Percentiles rank a stretch among this genome's conserved stretches.
Evolutionary conservation across 2,888 invertebrate genomes (phyloP).

Genomic region (Sclerodermus sp.): DNA sequence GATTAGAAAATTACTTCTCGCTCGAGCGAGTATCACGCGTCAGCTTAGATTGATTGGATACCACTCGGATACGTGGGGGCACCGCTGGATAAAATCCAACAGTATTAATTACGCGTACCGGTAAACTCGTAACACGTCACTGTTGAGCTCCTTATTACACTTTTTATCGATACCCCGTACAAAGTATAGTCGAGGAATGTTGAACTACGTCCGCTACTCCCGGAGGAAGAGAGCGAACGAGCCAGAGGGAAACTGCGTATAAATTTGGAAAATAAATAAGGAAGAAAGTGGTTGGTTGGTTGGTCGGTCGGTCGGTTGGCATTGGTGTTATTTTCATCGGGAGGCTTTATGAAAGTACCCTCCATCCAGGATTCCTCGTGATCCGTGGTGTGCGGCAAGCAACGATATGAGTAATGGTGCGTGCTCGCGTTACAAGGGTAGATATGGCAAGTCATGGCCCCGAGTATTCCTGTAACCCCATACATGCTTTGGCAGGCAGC

Average conservation of each 20-base stretch:
- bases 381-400: slow-evolving; percentile 51
- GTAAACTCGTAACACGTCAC: too few relatives aligned
- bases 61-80: too few relatives aligned
- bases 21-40: slow-evolving; percentile 8
- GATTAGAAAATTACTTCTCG: neutral
- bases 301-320: slow-evolving; percentile 8
- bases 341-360: slow-evolving; percentile 23
- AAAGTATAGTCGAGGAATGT: too few relatives aligned
- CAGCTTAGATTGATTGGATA: slow-evolving; percentile 10
- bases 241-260: too few relatives aligned
- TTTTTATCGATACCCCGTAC: too few relatives aligned
- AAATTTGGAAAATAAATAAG: too few relatives aligned
- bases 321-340: neutral
- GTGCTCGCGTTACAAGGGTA: slow-evolving; percentile 51
- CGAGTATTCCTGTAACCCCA: slow-evolving; percentile 43
- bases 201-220: too few relatives aligned
- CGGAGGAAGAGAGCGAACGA: too few relatives aligned
- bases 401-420: slow-evolving; percentile 58
- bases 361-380: slow-evolving; percentile 26
- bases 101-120: too few relatives aligned
- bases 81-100: too few relatives aligned
- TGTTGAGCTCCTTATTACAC: too few relatives aligned
- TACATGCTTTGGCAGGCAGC: slow-evolving; percentile 22
- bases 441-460: slow-evolving; percentile 53
- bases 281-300: slow-evolving; percentile 11